Conservation (phyloP, 2,888 invertebrate genomes). For the Smittia aterrima region DNA sequence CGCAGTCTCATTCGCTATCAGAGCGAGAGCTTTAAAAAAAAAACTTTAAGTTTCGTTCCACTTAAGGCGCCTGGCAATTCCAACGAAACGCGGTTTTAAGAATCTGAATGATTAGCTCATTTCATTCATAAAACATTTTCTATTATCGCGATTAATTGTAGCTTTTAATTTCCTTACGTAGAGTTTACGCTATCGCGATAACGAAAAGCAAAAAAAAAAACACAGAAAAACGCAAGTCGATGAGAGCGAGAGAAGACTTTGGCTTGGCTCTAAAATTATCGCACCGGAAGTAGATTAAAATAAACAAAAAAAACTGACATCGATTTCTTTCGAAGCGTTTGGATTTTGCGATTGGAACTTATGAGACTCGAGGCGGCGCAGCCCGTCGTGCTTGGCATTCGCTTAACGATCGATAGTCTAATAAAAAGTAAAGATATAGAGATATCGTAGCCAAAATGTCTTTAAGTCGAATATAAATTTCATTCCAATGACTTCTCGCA, state of each 20-base stretch:
- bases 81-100: no score
- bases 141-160: slow-evolving; percentile 5
- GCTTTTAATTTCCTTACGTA: background rate
- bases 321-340: background rate
- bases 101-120: background rate
- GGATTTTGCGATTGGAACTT: background rate
- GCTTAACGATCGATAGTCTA: slow-evolving; percentile 4
- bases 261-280: background rate
- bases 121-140: slow-evolving; percentile 16
- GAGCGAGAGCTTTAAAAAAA: background rate
- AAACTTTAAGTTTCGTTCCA: background rate
- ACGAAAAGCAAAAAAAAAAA: background rate
- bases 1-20: background rate
- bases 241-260: background rate
- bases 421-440: background rate
- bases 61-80: no score
- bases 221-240: background rate
- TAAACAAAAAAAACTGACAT: slow-evolving; percentile 1
- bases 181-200: slow-evolving; percentile 6
- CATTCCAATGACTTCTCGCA: slow-evolving; percentile 22
- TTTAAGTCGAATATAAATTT: slow-evolving; percentile 17
- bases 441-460: slow-evolving; percentile 18
- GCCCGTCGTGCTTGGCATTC: background rate
- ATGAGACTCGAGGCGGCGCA: background rate
- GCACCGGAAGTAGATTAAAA: slow-evolving; percentile 26